Percentiles rank a stretch among this genome's conserved stretches.
Conservation (phyloP, 2,113 vertebrate species). For the Rhinolophus sinicus region DNA sequence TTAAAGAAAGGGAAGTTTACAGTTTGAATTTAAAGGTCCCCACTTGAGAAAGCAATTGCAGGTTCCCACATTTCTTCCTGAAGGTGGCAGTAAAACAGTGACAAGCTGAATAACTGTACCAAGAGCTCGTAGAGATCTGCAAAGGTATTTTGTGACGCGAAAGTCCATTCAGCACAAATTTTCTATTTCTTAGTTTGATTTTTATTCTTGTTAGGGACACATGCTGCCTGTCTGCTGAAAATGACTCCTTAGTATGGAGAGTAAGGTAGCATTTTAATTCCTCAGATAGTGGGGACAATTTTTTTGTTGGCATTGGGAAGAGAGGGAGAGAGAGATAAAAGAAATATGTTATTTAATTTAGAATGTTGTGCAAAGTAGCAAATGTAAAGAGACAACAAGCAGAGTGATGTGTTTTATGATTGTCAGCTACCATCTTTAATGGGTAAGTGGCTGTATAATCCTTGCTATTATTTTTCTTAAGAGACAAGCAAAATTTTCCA, state of each 20-base stretch:
- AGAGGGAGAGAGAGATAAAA: not conserved
- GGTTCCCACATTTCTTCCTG: slow-evolving; percentile 68
- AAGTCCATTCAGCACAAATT: not conserved
- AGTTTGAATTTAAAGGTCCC: not conserved
- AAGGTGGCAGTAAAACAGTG: slow-evolving; percentile 73
- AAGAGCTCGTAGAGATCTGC: not conserved
- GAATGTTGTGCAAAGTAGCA: not conserved
- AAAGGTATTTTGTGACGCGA: not conserved
- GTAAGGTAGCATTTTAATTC: not conserved
- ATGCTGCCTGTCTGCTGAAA: not conserved
- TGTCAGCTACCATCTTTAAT: not conserved
- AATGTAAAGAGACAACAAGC: not conserved
- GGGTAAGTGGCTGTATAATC: not conserved
- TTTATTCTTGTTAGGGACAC: not conserved
- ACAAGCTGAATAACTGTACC: not conserved
- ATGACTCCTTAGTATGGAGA: not conserved
- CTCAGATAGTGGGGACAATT: not conserved
- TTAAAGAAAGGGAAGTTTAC: not conserved
- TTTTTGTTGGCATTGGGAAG: not conserved
- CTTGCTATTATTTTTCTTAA: not conserved
- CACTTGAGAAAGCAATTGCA: not conserved
- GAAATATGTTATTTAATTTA: not conserved
- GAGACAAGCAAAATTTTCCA: not conserved
- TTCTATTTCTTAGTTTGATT: not conserved
- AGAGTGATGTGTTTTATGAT: not conserved